These are phyloP conservation scores for Slavum lentiscoides DNA, from an alignment of 2,888 invertebrate species.

Conservation along the genomic window DNA sequence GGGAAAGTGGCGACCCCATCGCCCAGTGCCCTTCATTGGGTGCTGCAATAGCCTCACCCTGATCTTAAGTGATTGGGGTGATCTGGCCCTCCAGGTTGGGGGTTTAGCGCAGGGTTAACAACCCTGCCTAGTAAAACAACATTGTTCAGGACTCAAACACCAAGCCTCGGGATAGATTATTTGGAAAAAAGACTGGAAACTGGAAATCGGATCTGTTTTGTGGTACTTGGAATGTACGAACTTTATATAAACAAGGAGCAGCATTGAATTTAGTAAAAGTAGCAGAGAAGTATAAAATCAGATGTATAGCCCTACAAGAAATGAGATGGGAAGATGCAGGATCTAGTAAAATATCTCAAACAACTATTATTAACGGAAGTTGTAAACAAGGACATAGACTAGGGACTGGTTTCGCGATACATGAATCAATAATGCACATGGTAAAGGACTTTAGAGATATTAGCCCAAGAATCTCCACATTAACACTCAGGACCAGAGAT, in stretches of 20 bases:
- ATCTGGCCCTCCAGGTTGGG: too few species aligned
- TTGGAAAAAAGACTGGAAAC: too few species aligned
- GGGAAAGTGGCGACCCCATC: too few species aligned
- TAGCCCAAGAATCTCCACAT: conserved; percentile 9
- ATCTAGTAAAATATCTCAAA: conserved; percentile 15
- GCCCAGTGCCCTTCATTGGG: too few species aligned
- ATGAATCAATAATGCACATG: conserved; percentile 25
- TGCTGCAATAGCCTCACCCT: too few species aligned
- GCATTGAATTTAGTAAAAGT: conserved; percentile 20
- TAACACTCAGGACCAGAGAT: conserved; percentile 17
- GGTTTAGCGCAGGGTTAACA: too few species aligned
- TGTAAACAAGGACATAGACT: conserved; percentile 16
- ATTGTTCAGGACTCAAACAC: too few species aligned
- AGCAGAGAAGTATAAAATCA: conserved; percentile 24
- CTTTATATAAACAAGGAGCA: conserved; percentile 22
- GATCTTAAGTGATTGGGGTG: too few species aligned
- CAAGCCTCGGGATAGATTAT: too few species aligned
- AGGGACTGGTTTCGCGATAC: conserved; percentile 23
- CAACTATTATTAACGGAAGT: neutral
- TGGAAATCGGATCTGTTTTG: too few species aligned
- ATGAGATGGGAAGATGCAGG: conserved; percentile 24
- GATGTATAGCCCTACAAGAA: neutral
- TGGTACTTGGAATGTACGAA: too few species aligned
- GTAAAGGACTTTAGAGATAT: neutral
- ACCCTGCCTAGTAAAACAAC: too few species aligned